Base-by-base conservation (phyloP, 2,113 vertebrate genomes). In the Osmerus eperlanus region DNA sequence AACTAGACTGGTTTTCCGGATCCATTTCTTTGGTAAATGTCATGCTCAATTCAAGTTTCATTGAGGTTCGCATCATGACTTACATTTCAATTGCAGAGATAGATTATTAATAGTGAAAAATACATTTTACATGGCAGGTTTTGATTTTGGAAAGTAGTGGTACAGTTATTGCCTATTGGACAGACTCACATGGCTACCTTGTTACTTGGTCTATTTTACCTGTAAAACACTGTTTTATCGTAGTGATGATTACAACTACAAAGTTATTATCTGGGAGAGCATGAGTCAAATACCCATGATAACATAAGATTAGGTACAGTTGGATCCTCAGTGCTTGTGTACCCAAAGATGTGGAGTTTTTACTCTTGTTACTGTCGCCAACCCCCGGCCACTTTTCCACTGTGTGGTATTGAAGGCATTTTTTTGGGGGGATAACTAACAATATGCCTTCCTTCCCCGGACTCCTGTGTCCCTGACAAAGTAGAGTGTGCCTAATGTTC, bases 21-120 rank as follows among this genome's bases (percentile, higher is more conserved):
- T 75, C 54, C 52, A 55, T 80, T 86, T 83, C 75, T 29, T 63
- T 71, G 13, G 4, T 16, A 81, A 77, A 84, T 88, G 83, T 90
- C 86, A 88, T 23, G 2, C 70, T 73, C 62, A 63, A 67, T 81
- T 81, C 81, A 23, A 62, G 62, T 80, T 79, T 77, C 59, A 79
- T 78, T 82, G 74, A 80, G 55, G 67, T 62, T 71, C 75, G 21
- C 71, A 65, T 76, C 70, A 74, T 73, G 28, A 60, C 68, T 78
- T 14, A 1, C 66, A 47, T 70, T 63, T 65, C 53, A 74, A 71
- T 73, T 53, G 62, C n/a, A 25, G 67, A 47, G 28, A 76, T 65
- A 23, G 28, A 70, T 79, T 73, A 72, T 75, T 14, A 8, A 11
- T n/a, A 71, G 58, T 25, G 15, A 41, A 28, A 64, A 13, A 65